These are phyloP conservation scores for Argyresthia goedartella DNA, from an alignment of 2,888 invertebrate species.

Conservation along the genomic window DNA sequence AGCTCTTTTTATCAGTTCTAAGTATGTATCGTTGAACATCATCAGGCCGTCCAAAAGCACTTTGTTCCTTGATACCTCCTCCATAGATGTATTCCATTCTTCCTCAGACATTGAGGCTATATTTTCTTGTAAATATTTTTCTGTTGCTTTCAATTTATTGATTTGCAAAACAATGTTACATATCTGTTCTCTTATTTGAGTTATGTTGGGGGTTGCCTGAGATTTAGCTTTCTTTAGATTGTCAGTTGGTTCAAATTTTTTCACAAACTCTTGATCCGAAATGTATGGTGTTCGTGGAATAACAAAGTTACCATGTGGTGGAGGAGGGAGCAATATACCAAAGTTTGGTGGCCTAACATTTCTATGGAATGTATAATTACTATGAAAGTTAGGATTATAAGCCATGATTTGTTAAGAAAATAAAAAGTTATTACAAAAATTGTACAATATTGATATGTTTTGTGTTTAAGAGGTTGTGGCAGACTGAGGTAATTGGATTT, in stretches of 20 bases:
- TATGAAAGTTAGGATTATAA: conserved; percentile 44
- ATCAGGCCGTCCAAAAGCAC: conserved; percentile 46
- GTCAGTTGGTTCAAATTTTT: conserved; percentile 26
- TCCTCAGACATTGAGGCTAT: conserved; percentile 50
- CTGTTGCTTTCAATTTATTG: conserved; percentile 31
- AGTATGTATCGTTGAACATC: conserved; percentile 40
- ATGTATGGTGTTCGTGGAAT: conserved; percentile 16
- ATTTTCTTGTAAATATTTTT: conserved; percentile 50
- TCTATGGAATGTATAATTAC: conserved; percentile 54
- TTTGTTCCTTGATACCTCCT: conserved; percentile 61
- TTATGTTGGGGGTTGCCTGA: conserved; percentile 1
- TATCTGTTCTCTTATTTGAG: conserved; percentile 25
- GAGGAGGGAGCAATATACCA: conserved; percentile 27
- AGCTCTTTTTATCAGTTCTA: conserved; percentile 45
- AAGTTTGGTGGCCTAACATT: conserved; percentile 13
- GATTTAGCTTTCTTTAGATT: conserved; percentile 4
- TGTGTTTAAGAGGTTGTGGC: conserved; percentile 25
- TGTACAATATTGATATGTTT: conserved; percentile 14
- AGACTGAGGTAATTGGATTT: conserved; percentile 64
- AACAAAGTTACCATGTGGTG: conserved; percentile 22
- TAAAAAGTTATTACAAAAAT: conserved; percentile 28
- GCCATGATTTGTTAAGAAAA: conserved; percentile 47
- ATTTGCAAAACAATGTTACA: conserved; percentile 21
- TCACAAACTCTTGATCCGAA: conserved; percentile 35
- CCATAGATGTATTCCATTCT: conserved; percentile 68